Evolutionary conservation across 2,113 vertebrate species (phyloP).

Genomic region (Nothoprocta pentlandii): DNA sequence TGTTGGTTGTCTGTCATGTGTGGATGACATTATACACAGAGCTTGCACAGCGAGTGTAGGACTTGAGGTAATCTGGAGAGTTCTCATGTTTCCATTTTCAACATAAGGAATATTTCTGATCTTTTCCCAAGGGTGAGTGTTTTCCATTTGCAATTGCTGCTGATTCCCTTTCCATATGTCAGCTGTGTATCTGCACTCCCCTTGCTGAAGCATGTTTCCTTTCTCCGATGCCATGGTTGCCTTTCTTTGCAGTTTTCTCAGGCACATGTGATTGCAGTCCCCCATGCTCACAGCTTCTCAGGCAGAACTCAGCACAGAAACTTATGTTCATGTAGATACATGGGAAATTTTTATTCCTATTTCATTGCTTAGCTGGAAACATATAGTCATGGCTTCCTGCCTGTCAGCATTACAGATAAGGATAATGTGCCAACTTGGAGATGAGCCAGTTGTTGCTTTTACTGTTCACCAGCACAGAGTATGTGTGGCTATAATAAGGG

Average conservation of each 20-base stretch:
- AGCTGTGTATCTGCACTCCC: neutral
- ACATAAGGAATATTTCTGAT: neutral
- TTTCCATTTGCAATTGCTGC: neutral
- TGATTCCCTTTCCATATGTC: neutral
- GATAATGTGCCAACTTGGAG: neutral
- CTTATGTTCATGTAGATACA: neutral
- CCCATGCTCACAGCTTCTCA: neutral
- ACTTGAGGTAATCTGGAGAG: neutral
- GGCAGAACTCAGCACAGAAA: neutral
- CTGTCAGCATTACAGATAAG: neutral
- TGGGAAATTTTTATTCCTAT: neutral
- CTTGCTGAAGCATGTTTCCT: neutral
- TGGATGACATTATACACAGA: neutral
- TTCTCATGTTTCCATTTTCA: neutral
- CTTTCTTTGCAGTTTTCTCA: neutral
- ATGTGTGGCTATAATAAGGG: neutral
- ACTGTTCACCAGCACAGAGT: fast-evolving
- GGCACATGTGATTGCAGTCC: neutral
- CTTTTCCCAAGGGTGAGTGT: no score
- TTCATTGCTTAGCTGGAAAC: constrained; percentile 2
- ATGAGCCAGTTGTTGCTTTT: neutral
- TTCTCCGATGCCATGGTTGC: neutral
- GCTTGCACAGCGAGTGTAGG: neutral
- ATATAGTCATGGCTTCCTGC: neutral
- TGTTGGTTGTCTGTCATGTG: neutral